Evolutionary conservation across 2,797 vertebrate species (phyloP), one percentile per base, ranked within the genome.

Genomic region (Oreortyx pictus): DNA sequence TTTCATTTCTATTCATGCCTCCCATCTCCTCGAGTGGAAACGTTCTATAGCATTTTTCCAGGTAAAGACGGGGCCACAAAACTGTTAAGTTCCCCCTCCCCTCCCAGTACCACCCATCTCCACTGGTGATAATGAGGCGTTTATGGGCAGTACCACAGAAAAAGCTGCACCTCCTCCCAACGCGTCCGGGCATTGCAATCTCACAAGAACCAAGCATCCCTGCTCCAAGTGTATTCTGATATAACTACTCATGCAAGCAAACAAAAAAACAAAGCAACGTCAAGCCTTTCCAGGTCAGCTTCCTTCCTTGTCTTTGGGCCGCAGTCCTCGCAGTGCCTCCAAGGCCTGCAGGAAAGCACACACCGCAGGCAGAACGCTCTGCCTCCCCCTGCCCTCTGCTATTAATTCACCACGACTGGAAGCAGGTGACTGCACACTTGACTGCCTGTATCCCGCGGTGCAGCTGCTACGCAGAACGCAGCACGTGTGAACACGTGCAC

Each of bases 371-470:
- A 8, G 43, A 89, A 72, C 14, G 56, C 14, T 86, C 72, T 70
- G 37, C 93, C 86, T 84, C 67, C 88, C 78, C 75, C 73, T 75
- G 62, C 89, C 84, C 94, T 93, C 73, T 23, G 73, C 93, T 67
- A 44, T 68, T 65, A 86, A 87, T 87, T 70, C 67, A 68, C 22
- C 4, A 39, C 3, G 43, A 90, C 14, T 33, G 81, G 88, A 82
- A 92, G 93, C 85, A 96, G 90, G 92, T 93, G 95, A 96, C 82
- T 88, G 82, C 82, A 96, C 78, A 93, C 92, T 95, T 92, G 77
- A 49, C 92, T 89, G 81, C 78, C 43, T 70, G 75, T 92, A 74
- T 54, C 90, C 78, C 85, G 84, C 16, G 82, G 41, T 96, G 82
- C 90, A 90, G 88, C 93, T 95, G 96, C 95, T 92, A 14, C 37